These are phyloP conservation scores for Diarsia rubi DNA, from an alignment of 2,888 invertebrate species.

Conservation along the genomic window DNA sequence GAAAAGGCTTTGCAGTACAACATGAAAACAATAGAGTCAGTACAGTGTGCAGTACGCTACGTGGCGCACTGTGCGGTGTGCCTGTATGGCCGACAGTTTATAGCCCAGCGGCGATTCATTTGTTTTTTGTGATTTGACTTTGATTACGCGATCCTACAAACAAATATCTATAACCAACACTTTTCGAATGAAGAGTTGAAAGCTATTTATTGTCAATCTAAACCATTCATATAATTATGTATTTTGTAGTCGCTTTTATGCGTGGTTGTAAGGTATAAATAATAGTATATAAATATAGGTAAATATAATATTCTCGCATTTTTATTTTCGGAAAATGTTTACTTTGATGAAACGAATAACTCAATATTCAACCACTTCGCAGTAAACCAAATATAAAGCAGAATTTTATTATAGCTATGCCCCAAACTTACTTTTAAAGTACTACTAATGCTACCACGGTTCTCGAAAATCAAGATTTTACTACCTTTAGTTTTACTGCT, in stretches of 20 bases:
- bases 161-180: not conserved
- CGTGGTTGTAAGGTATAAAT: conserved; percentile 1
- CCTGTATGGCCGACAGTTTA: conserved; percentile 10
- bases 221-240: not conserved
- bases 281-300: not conserved
- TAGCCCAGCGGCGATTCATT: not conserved
- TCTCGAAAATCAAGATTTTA: not conserved
- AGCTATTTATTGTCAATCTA: conserved; percentile 15
- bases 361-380: not conserved
- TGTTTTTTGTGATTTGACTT: conserved; percentile 12
- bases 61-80: not conserved
- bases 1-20: conserved; percentile 39
- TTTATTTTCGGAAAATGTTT: not conserved
- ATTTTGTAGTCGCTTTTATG: conserved; percentile 1
- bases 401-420: not conserved
- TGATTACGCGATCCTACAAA: conserved; percentile 17
- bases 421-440: not conserved
- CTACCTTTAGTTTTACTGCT: not conserved
- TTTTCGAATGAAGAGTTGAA: not conserved
- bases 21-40: conserved; percentile 43
- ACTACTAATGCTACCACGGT: not conserved
- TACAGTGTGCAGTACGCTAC: conserved; percentile 5
- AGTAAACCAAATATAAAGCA: not conserved
- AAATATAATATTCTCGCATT: conserved; percentile 5
- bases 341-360: not conserved